Base-by-base conservation (phyloP, 92 coral and sea anemone genomes). In the Palythoa heliodiscus region DNA sequence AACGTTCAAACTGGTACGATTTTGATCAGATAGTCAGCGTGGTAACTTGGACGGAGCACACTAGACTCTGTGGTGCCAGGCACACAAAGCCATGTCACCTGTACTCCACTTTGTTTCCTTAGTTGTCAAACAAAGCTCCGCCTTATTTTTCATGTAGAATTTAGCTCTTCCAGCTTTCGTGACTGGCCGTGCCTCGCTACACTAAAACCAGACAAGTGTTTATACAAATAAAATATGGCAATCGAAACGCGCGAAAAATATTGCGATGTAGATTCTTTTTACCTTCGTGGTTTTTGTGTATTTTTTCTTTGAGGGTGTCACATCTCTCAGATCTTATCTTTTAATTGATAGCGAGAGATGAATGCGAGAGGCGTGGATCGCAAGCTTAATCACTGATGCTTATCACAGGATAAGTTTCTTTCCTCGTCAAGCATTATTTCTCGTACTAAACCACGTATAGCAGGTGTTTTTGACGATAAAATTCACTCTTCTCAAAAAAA, bases 31-130 rank as follows among this genome's bases (percentile, higher is more conserved):
- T 89, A 89, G 81, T 73, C 84, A 60, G 11, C 87, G 25, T 55
- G 87, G 89, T 83, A 86, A 81, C 92, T 84, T 52, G 20, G 78
- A 70, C 14, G 1, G 70, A 43, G 60, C 14, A 60, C 35, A 29
- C 48, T 39, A 80, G 92, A 89, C 92, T 40, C 2, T 3, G 47
- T 73, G 92, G 92, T 85, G 92, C 92, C 92, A 85, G 52, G 15
- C 25, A 67, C 48, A 89, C 92, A 89, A 89, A 72, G 83, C 61
- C 52, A 22, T 80, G 89, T 89, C 92, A 89, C 92, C 92, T 89
- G 92, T 75, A 52, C 64, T 25, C 73, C 50, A 73, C 15, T 52
- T 35, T 80, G 89, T 82, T 86, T 81, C 91, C 91, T 84, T 47
- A 71, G 53, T 25, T 80, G 73, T 63, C 72, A 20, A 70, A 13